Conservation (phyloP, 2,113 vertebrate genomes). For the Entomyzon cyanotis region DNA sequence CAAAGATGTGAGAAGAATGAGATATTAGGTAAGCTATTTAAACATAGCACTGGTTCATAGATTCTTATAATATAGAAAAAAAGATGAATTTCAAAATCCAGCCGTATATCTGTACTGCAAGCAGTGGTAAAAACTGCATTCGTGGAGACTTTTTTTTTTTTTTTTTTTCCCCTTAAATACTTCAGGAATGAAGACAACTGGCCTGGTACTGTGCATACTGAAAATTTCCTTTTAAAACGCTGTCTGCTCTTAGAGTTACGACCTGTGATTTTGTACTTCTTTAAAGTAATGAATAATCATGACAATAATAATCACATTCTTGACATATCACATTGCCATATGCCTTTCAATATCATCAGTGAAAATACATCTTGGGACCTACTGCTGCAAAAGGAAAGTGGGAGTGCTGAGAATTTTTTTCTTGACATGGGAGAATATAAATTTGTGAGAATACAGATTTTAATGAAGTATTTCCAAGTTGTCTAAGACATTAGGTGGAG, state of each 20-base stretch:
- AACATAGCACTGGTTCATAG: background rate
- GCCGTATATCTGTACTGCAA: background rate
- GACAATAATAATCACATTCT: background rate
- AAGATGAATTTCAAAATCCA: background rate
- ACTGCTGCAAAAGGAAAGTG: background rate
- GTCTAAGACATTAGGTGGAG: background rate
- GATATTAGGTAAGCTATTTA: background rate
- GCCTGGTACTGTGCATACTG: background rate
- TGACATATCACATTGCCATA: background rate
- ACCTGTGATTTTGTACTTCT: background rate
- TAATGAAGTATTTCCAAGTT: background rate
- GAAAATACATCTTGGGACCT: background rate
- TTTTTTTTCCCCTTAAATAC: background rate
- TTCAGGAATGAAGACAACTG: background rate
- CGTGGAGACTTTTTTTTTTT: background rate
- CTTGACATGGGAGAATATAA: background rate
- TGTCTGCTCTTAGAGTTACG: background rate
- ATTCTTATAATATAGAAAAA: background rate
- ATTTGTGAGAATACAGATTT: background rate
- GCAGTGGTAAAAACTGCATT: background rate
- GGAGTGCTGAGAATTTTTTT: background rate
- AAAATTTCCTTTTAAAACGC: background rate
- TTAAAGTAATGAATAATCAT: background rate
- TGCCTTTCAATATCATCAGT: background rate
- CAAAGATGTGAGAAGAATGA: background rate